Base-by-base conservation (phyloP, 2,888 invertebrate genomes). In the Dyspetes luteomarginatus region DNA sequence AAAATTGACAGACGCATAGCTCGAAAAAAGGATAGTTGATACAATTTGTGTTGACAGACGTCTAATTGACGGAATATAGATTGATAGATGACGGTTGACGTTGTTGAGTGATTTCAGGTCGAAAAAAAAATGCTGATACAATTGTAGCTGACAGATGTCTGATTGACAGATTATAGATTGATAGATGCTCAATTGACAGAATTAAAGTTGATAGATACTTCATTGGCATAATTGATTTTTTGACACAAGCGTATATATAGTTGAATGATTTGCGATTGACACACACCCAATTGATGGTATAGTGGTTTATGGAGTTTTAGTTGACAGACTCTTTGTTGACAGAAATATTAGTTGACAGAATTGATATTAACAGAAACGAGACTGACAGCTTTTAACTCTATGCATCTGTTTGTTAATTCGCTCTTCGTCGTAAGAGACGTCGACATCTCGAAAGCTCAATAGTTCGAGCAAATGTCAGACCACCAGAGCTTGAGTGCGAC, bases 401-500 rank as follows among this genome's bases (percentile, higher is more conserved):
- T n/a, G n/a, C n/a, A n/a, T n/a, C n/a, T n/a, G n/a, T 36, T 9
- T 36, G 12, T 36, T 36, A 36, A 9, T 4, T 12, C 12, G 12
- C 36, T 12, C 36, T 48, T 48, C 17, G 15, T 4, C 1, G 5
- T 5, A 17, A 7, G 17, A 15, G 5, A 17, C 15, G 45, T 12
- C 12, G 7, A 48, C 48, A 17, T 48, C 19, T 48, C 48, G 19
- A 12, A 22, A 22, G 26, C 9, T 24, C 52, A n/a, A 52, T 24
- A 22, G 22, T 22, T 52, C 3, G 48, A 48, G 17, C 15, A 48
- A 48, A 45, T 4, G 30, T 30, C 15, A n/a, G 36, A 65, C 48
- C 50, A 65, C 15, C 45, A 17, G 65, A 64, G 1, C 30, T 15
- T 26, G 48, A 56, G 41, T 55, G 22, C 60, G 50, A 58, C 50